Evolutionary conservation across 2,888 invertebrate species (phyloP).

Genomic region (Neoaliturus tenellus): DNA sequence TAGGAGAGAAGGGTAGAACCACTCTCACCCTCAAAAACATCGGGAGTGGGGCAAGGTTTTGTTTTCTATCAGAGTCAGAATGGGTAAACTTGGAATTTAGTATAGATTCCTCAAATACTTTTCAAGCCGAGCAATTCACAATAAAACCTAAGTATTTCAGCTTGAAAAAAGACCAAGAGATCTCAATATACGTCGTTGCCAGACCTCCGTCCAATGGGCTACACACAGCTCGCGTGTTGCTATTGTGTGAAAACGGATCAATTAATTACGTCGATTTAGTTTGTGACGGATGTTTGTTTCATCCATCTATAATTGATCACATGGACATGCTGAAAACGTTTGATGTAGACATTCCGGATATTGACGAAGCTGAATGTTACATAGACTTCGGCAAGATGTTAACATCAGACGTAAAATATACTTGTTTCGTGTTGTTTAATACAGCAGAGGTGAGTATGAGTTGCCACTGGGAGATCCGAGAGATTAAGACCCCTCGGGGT

Average conservation of each 20-base stretch:
- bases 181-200: not conserved
- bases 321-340: conserved; percentile 2
- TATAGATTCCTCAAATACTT: not conserved
- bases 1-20: not conserved
- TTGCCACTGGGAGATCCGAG: conserved; percentile 12
- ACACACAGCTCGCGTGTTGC: not conserved
- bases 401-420: not conserved
- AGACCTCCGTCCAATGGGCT: not conserved
- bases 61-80: not conserved
- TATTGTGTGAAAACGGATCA: conserved; percentile 5
- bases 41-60: not conserved
- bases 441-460: not conserved
- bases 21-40: not conserved
- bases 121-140: not conserved
- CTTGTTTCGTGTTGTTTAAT: not conserved
- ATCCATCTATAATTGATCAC: not conserved
- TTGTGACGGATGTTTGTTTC: not conserved
- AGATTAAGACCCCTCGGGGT: not conserved
- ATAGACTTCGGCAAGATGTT: not conserved
- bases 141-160: not conserved
- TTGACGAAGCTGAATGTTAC: not conserved
- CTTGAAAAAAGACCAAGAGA: not conserved
- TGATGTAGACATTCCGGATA: not conserved
- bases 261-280: not conserved
- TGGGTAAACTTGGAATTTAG: not conserved